Evolutionary conservation across 2,888 invertebrate species (phyloP), one percentile per base, ranked within the genome.

Genomic region (Aphidius colemani): DNA sequence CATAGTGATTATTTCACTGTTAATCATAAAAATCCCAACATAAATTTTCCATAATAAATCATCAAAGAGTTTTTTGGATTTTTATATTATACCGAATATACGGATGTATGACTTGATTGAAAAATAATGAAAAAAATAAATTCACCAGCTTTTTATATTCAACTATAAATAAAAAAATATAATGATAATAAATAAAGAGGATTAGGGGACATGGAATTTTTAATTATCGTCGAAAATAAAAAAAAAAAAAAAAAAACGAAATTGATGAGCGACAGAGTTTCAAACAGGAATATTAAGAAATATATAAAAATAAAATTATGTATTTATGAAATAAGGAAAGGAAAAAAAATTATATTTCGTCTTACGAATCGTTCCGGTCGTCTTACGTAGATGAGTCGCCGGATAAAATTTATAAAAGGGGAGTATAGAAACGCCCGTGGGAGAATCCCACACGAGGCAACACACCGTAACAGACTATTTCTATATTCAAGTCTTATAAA

Each of bases 381-480:
- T 67, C 59, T 65, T 63, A 66, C 64, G 59, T 61, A 71, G 71
- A 72, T 72, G 69, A 70, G 71, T 67, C 66, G 65, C 61, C 66
- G 57, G 70, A 70, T 70, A 70, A 71, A 60, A 58, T 64, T 60
- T 64, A 59, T 56, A 58, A 51, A 53, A 44, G 13, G 57, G 50
- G 57, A 53, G 63, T 62, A 67, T 64, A 64, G 67, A 65, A 65
- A 65, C 56, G 63, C 69, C 72, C 80, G 80, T 80, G 80, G 76
- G 80, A 80, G 76, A 77, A 69, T 80, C 80, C 76, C 80, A 80
- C 80, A 80, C 76, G 74, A 74, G 70, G 75, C 79, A 80, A 69
- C 69, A 71, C 76, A 80, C 78, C 79, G 80, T 79, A 80, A 80
- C 80, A 73, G 30, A 39, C 30, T 45, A 57, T 57, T 30, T 30